Evolutionary conservation across 2,888 invertebrate genomes (phyloP).

Genomic region (Carpatolechia fugitivella): DNA sequence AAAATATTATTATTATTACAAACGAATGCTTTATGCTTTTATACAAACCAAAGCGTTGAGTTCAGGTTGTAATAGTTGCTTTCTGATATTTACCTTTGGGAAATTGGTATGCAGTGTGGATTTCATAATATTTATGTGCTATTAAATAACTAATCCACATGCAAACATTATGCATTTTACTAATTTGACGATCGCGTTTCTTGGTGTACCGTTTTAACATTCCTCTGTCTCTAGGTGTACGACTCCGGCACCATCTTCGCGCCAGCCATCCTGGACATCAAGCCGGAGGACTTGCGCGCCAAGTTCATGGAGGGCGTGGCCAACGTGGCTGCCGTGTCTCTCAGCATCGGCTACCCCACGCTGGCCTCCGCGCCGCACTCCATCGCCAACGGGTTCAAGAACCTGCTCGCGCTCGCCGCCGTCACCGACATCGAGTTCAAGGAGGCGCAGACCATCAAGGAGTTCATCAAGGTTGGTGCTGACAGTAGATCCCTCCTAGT

Average conservation of each 20-base stretch:
- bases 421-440: slow-evolving; percentile 97
- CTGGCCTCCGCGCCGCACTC: slow-evolving; percentile 98
- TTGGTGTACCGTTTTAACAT: not conserved
- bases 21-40: not conserved
- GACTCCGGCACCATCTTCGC: slow-evolving; percentile 99
- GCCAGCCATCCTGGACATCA: slow-evolving; percentile 98
- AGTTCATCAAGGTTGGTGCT: slow-evolving; percentile 86
- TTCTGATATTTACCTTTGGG: slow-evolving; percentile 75
- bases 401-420: slow-evolving; percentile 97
- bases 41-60: slow-evolving; percentile 70
- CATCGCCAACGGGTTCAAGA: slow-evolving; percentile 98
- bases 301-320: slow-evolving; percentile 96
- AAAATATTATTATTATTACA: too few species aligned
- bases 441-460: slow-evolving; percentile 95
- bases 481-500: not conserved
- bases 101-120: slow-evolving; percentile 41
- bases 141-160: slow-evolving; percentile 24
- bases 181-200: too few species aligned
- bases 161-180: too few species aligned
- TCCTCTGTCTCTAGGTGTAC: slow-evolving; percentile 83
- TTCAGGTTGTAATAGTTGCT: slow-evolving; percentile 58
- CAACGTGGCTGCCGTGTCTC: slow-evolving; percentile 95
- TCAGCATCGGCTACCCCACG: slow-evolving; percentile 97
- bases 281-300: slow-evolving; percentile 94
- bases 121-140: slow-evolving; percentile 22